A percentile compares a stretch with the other conserved stretches of the same genome.
phyloP scores from a whole-genome alignment of 2,113 vertebrate species.

The Oreamnos americanus region DNA sequence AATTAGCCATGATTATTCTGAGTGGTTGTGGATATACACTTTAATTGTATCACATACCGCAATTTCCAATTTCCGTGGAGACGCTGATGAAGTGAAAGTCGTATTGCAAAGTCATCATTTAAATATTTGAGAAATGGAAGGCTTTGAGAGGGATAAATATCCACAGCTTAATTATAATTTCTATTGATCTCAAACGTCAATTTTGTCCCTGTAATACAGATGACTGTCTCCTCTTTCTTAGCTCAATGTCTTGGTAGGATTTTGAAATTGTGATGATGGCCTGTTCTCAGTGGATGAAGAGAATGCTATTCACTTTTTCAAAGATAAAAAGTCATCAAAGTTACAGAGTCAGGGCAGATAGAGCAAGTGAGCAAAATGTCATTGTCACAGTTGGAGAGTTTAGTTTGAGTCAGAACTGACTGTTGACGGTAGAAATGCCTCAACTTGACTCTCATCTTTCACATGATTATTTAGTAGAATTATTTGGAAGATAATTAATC shows the following conservation, averaged over 20 bases:
- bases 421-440: not conserved
- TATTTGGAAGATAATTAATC: not conserved
- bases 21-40: conserved; percentile 77
- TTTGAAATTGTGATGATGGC: not conserved
- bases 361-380: not conserved
- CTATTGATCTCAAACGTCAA: conserved; percentile 57
- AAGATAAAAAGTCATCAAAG: not conserved
- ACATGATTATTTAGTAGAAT: not conserved
- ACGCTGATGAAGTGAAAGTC: conserved; percentile 69
- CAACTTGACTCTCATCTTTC: not conserved
- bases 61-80: conserved; percentile 72
- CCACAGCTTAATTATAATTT: conserved; percentile 54
- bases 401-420: not conserved
- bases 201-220: conserved; percentile 43
- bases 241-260: not conserved
- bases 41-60: conserved; percentile 74
- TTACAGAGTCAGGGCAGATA: not conserved
- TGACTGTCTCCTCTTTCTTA: conserved; percentile 20
- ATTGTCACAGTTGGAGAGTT: not conserved
- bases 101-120: conserved; percentile 74
- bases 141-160: conserved; percentile 47
- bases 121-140: conserved; percentile 65
- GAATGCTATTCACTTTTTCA: not conserved
- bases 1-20: conserved; percentile 77
- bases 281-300: not conserved